phyloP scores from a whole-genome alignment of 2,888 invertebrate genomes.

The Serripes groenlandicus region DNA sequence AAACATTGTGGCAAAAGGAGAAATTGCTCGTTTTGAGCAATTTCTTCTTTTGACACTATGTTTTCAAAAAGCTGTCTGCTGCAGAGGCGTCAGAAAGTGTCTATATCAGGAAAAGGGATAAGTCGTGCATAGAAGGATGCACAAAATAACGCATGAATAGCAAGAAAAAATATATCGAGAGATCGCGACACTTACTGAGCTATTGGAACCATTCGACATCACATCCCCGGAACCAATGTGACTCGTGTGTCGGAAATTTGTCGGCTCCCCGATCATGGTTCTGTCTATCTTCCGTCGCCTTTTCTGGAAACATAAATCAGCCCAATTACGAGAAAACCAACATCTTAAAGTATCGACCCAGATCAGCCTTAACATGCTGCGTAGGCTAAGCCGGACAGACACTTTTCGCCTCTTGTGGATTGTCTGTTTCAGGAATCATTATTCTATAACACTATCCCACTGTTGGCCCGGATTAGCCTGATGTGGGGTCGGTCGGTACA shows the following conservation, averaged over 20 bases:
- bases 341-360: no score
- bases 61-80: background rate
- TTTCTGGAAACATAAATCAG: constrained; percentile 64
- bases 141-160: background rate
- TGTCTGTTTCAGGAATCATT: no score
- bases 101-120: no score
- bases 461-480: no score
- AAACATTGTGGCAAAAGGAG: background rate
- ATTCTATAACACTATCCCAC: no score
- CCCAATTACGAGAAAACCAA: no score
- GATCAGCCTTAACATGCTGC: no score
- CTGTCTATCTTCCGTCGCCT: constrained; percentile 88
- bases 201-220: constrained; percentile 87
- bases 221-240: constrained; percentile 96
- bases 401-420: no score
- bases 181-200: constrained; percentile 4
- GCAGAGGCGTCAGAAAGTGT: no score
- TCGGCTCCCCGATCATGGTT: constrained; percentile 98
- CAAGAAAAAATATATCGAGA: background rate
- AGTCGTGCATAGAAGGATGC: background rate
- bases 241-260: constrained; percentile 97
- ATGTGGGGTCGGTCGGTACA: no score
- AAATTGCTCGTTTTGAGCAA: background rate
- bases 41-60: background rate
- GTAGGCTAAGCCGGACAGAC: no score